A percentile compares a stretch with the other conserved stretches of the same genome.
Conservation (phyloP, 1,140 invertebrate genomes). For the Mycetomoellerius zeteki region DNA sequence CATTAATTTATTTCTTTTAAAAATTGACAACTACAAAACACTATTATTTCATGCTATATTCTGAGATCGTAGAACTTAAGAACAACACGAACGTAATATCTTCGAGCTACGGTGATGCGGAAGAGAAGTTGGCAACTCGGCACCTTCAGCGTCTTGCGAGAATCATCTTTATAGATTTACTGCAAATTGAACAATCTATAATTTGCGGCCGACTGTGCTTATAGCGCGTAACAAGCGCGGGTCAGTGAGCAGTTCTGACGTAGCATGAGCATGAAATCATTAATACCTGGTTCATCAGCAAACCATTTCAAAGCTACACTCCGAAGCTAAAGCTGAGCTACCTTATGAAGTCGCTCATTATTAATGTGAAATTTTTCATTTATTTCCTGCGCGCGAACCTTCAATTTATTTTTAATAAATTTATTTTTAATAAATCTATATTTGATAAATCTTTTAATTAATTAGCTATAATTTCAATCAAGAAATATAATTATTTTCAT, state of each 20-base stretch:
- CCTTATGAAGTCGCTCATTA: slow-evolving; percentile 5
- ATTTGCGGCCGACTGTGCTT: slow-evolving; percentile 76
- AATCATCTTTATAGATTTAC: slow-evolving; percentile 83
- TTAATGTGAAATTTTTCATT: background rate
- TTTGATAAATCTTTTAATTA: background rate
- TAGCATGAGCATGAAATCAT: slow-evolving; percentile 82
- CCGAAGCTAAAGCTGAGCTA: slow-evolving; percentile 19
- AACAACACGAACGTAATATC: slow-evolving; percentile 6
- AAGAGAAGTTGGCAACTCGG: slow-evolving; percentile 59
- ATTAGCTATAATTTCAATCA: background rate
- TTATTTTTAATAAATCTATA: background rate
- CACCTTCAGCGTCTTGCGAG: slow-evolving; percentile 57
- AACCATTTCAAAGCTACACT: slow-evolving; percentile 29
- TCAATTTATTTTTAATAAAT: background rate
- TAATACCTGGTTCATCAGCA: slow-evolving; percentile 80
- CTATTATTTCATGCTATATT: background rate
- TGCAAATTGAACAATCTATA: slow-evolving; percentile 85
- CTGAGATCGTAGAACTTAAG: background rate
- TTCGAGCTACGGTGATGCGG: slow-evolving; percentile 27
- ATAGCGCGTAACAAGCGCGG: slow-evolving; percentile 79
- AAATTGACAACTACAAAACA: background rate
- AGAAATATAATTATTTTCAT: background rate
- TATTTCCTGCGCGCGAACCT: background rate
- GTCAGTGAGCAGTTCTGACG: slow-evolving; percentile 58
- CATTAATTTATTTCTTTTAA: background rate